A percentile compares a stretch with the other conserved stretches of the same genome.
These are phyloP conservation scores for Prorops nasuta DNA, from an alignment of 1,140 invertebrate species.

Conservation along the genomic window DNA sequence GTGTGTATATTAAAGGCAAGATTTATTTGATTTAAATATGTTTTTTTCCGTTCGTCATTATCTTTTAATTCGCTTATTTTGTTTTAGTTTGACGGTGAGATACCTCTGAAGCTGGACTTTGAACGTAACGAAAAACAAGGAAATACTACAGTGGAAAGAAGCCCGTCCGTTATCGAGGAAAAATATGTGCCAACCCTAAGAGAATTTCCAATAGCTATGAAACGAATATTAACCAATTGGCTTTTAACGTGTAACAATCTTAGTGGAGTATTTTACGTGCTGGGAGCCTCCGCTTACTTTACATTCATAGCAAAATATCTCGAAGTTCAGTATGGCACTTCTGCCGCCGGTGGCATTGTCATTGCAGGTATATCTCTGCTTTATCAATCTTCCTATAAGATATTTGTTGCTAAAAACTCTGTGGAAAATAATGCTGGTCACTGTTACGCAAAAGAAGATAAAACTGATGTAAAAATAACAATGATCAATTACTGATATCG, in stretches of 20 bases:
- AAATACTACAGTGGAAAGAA: conserved; percentile 18
- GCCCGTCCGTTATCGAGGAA: conserved; percentile 17
- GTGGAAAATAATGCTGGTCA: no score
- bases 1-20: no score
- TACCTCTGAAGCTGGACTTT: conserved; percentile 37
- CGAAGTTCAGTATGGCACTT: conserved; percentile 67
- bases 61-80: no score
- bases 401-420: not conserved
- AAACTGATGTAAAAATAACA: no score
- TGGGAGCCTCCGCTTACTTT: conserved; percentile 67
- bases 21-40: no score
- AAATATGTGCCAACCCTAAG: conserved; percentile 39
- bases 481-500: no score
- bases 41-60: no score
- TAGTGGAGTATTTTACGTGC: conserved; percentile 62
- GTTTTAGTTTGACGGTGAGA: conserved; percentile 30
- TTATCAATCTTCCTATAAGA: not conserved
- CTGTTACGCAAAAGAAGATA: no score
- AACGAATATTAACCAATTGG: conserved; percentile 62
- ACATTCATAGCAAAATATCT: conserved; percentile 72
- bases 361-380: conserved; percentile 57
- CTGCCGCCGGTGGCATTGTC: conserved; percentile 63
- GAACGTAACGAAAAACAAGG: conserved; percentile 26
- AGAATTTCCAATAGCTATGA: conserved; percentile 61
- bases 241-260: conserved; percentile 61